Conservation (phyloP, 2,888 invertebrate genomes). For the Drosophila testacea region DNA sequence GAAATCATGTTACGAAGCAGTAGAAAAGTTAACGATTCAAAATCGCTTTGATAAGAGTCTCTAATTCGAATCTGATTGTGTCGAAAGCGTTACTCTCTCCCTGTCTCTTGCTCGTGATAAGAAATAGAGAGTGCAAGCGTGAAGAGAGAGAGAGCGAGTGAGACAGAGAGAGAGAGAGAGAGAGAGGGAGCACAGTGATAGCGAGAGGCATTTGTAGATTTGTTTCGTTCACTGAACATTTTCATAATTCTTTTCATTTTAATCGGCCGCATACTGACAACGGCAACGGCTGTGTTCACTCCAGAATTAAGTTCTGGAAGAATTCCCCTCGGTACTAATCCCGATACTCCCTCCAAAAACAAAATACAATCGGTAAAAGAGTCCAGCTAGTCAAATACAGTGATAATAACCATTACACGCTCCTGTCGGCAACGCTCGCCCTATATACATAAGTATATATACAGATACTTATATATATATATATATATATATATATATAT, state of each 20-base stretch:
- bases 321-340: slow-evolving; percentile 2
- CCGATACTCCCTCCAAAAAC: neutral
- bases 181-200: slow-evolving; percentile 6
- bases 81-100: slow-evolving; percentile 17
- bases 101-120: slow-evolving; percentile 48
- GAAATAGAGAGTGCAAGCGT: slow-evolving; percentile 17
- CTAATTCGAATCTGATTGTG: slow-evolving; percentile 55
- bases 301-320: slow-evolving; percentile 16
- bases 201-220: slow-evolving; percentile 38
- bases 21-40: slow-evolving; percentile 49
- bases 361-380: neutral
- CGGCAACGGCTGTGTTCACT: slow-evolving; percentile 54
- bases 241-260: slow-evolving; percentile 34
- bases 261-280: slow-evolving; percentile 52
- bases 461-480: neutral
- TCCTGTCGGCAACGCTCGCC: slow-evolving; percentile 6
- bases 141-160: neutral
- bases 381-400: slow-evolving; percentile 6
- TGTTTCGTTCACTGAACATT: slow-evolving; percentile 15
- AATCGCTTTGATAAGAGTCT: slow-evolving; percentile 61
- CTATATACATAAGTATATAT: neutral
- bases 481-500: neutral
- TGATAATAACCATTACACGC: slow-evolving; percentile 23
- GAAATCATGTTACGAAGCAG: slow-evolving; percentile 35
- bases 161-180: slow-evolving; percentile 5